Base-by-base conservation (phyloP, 2,888 invertebrate genomes). In the Melinopterus prodromus region DNA sequence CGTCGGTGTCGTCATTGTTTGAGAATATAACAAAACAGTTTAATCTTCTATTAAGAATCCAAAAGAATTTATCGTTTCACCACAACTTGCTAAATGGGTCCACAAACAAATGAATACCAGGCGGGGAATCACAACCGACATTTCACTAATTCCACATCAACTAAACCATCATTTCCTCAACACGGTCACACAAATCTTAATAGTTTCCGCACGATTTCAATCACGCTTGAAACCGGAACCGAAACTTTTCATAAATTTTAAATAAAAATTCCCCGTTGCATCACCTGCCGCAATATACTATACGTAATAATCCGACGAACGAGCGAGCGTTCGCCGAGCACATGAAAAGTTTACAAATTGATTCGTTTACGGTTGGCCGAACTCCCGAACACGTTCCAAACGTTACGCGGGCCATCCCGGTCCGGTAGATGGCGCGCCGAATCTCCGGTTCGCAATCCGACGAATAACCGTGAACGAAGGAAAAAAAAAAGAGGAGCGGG, bases 291-390 rank as follows among this genome's bases (percentile, higher is more conserved):
- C 53, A 53, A 53, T 53, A 53, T 12, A 53, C 53, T 12, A 53
- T 53, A 53, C 53, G 53, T 53, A 53, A 53, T 53, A 7, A 7
- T 12, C 7, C 7, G 5, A 53, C 53, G 53, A 53, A 12, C 53
- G 53, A 12, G 3, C 53, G 53, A 4, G 53, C 53, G 53, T 12
- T 9, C 53, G 53, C 53, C 53, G 53, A 53, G 53, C 53, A 12
- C 53, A 53, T 12, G 53, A 53, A 53, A 53, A 53, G 53, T 53
- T 53, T 53, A 53, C 53, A 53, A 53, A 53, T 53, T 53, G 53
- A 53, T 53, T 53, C 53, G 53, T 53, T 53, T 53, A 53, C 53
- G 53, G 53, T 53, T 53, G 53, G 53, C 53, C 53, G 53, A 53
- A 53, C 53, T 53, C 53, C 53, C 53, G 53, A 12, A 53, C 53